phyloP scores from a whole-genome alignment of 2,113 vertebrate genomes.

The Conger conger region DNA sequence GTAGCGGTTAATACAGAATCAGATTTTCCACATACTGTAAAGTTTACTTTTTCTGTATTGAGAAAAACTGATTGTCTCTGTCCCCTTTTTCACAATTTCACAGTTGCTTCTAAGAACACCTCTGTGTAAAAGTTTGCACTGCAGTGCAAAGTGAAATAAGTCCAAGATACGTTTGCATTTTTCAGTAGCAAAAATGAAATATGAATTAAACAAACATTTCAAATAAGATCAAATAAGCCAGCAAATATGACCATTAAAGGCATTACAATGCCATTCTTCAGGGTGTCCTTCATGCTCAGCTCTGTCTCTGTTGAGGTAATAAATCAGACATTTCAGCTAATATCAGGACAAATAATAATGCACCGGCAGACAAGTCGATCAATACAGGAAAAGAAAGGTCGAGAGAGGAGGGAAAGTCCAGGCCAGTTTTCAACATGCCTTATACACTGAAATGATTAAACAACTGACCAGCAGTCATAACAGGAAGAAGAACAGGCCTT shows the following conservation, averaged over 20 bases:
- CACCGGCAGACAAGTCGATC: neutral
- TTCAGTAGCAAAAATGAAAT: neutral
- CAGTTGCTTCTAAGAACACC: neutral
- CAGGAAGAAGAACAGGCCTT: neutral
- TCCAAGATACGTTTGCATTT: neutral
- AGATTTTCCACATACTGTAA: neutral
- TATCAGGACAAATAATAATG: slow-evolving; percentile 7
- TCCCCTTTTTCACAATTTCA: neutral
- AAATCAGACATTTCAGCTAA: slow-evolving; percentile 17
- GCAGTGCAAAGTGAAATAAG: neutral
- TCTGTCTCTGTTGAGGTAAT: neutral
- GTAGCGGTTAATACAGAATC: neutral
- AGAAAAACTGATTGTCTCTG: neutral
- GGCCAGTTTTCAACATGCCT: neutral
- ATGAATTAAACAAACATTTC: neutral
- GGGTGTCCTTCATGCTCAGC: neutral
- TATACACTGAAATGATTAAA: neutral
- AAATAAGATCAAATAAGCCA: neutral
- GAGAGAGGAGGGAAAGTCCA: neutral
- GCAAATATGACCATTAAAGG: neutral
- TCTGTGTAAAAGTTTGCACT: neutral
- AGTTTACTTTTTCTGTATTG: neutral
- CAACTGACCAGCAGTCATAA: neutral
- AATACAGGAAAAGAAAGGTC: neutral
- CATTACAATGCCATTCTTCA: neutral